Percentiles rank a stretch among this genome's conserved stretches.
Conservation (phyloP, 2,888 invertebrate species). For the Chorisops tibialis region DNA sequence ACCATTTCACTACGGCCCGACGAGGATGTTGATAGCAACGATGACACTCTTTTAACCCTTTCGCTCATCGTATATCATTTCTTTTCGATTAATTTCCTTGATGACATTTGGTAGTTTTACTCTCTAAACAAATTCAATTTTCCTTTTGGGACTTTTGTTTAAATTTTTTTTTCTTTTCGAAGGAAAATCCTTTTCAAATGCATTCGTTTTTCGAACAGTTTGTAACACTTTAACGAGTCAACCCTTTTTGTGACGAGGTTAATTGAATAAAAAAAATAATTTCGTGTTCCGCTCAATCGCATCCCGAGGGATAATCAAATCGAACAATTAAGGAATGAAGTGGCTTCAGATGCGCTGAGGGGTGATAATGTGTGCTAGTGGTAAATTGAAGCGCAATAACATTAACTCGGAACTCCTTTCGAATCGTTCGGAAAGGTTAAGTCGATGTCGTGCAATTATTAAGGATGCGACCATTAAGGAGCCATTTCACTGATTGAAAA, state of each 20-base stretch:
- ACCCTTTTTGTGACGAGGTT: conserved; percentile 27
- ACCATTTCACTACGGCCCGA: background rate
- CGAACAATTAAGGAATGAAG: conserved; percentile 33
- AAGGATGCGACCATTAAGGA: conserved; percentile 6
- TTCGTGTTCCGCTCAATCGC: conserved; percentile 31
- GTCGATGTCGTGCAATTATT: background rate
- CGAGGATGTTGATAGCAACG: background rate
- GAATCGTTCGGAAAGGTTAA: background rate
- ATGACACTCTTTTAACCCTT: conserved; percentile 23
- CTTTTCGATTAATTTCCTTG: conserved; percentile 53
- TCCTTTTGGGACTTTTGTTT: conserved; percentile 8
- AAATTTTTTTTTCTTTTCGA: too few relatives aligned
- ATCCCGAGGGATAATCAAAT: conserved; percentile 30
- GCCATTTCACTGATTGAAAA: conserved; percentile 8
- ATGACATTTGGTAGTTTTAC: conserved; percentile 46
- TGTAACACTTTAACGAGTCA: conserved; percentile 24
- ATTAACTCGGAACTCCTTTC: conserved; percentile 9
- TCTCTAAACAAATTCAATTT: conserved; percentile 32
- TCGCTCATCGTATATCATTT: conserved; percentile 49
- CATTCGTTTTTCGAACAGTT: conserved; percentile 1
- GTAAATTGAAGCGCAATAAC: conserved; percentile 19
- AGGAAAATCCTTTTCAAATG: too few relatives aligned
- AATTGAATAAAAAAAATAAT: conserved; percentile 32
- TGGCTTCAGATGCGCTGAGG: conserved; percentile 15
- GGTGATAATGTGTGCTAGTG: conserved; percentile 5